Conservation (phyloP, 2,888 invertebrate species). For the Ornithoptera priamus region DNA sequence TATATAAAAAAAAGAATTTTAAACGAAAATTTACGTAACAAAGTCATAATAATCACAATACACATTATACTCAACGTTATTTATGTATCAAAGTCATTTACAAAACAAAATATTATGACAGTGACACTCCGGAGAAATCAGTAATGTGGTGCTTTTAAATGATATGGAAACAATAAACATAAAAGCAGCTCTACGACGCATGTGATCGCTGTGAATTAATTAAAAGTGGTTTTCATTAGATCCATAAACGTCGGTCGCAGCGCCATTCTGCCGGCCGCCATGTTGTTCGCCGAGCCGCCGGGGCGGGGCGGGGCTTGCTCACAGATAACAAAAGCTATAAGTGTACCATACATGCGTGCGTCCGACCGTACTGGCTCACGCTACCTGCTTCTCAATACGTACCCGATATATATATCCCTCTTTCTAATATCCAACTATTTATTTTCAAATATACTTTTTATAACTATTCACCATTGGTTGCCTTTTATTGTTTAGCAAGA, state of each 20-base stretch:
- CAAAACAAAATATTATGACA: conserved; percentile 62
- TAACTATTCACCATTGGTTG: conserved; percentile 14
- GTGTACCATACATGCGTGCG: conserved; percentile 31
- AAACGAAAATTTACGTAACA: conserved; percentile 66
- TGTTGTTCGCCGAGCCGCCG: conserved; percentile 42
- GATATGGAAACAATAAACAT: conserved; percentile 77
- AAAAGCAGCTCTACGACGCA: conserved; percentile 67
- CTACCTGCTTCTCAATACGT: conserved; percentile 28
- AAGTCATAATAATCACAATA: conserved; percentile 53
- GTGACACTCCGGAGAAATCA: conserved; percentile 79
- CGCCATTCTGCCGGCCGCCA: conserved; percentile 40
- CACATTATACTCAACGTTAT: conserved; percentile 46
- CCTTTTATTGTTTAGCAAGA: background rate
- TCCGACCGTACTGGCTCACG: conserved; percentile 16
- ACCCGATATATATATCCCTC: conserved; percentile 22
- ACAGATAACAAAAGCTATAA: conserved; percentile 67
- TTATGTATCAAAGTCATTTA: conserved; percentile 48
- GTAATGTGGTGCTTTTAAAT: conserved; percentile 71
- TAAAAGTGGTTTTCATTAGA: conserved; percentile 76
- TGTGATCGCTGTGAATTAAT: conserved; percentile 79
- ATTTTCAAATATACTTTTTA: conserved; percentile 4
- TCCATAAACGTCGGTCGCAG: conserved; percentile 54
- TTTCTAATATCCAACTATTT: conserved; percentile 10
- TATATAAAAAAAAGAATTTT: conserved; percentile 38
- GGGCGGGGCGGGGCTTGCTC: conserved; percentile 56